phyloP scores from a whole-genome alignment of 2,113 vertebrate genomes.

The Syngnathus scovelli region DNA sequence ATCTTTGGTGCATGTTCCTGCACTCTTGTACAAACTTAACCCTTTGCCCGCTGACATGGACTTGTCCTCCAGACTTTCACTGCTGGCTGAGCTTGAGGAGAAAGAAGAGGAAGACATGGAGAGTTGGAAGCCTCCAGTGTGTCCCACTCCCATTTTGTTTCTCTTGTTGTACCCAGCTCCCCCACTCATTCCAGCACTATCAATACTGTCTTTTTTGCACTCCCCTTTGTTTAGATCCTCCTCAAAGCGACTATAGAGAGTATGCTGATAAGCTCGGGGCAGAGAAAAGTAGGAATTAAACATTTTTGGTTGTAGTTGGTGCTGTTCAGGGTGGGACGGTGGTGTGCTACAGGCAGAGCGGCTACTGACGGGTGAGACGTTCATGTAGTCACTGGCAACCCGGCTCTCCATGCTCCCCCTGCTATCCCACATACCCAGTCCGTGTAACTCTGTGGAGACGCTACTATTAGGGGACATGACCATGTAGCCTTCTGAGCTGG shows the following conservation, averaged over 20 bases:
- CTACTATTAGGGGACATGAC: slow-evolving; percentile 76
- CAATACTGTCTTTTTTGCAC: slow-evolving; percentile 49
- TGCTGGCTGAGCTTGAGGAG: slow-evolving; percentile 77
- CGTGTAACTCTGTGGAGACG: slow-evolving; percentile 70
- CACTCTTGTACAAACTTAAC: slow-evolving; percentile 57
- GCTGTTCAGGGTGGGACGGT: slow-evolving; percentile 67
- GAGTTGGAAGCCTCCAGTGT: slow-evolving; percentile 55
- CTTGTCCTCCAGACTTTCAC: slow-evolving; percentile 78
- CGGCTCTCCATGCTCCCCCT: slow-evolving; percentile 62
- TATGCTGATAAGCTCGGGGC: slow-evolving; percentile 71
- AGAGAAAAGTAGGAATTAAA: slow-evolving; percentile 73
- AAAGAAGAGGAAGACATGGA: slow-evolving; percentile 78
- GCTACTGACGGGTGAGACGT: slow-evolving; percentile 73
- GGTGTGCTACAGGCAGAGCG: slow-evolving; percentile 69
- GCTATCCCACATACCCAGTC: slow-evolving; percentile 62
- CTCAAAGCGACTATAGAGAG: slow-evolving; percentile 64
- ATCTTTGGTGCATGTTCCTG: slow-evolving; percentile 59
- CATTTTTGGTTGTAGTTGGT: slow-evolving; percentile 68
- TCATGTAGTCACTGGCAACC: slow-evolving; percentile 72
- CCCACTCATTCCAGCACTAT: slow-evolving; percentile 45
- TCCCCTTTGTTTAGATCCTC: slow-evolving; percentile 68
- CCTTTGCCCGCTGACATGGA: slow-evolving; percentile 58
- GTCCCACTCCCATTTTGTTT: slow-evolving; percentile 57
- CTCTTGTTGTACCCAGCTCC: slow-evolving; percentile 59
- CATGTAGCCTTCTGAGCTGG: slow-evolving; percentile 72